Evolutionary conservation across 2,888 invertebrate genomes (phyloP).

Genomic region (Fragum fragum): DNA sequence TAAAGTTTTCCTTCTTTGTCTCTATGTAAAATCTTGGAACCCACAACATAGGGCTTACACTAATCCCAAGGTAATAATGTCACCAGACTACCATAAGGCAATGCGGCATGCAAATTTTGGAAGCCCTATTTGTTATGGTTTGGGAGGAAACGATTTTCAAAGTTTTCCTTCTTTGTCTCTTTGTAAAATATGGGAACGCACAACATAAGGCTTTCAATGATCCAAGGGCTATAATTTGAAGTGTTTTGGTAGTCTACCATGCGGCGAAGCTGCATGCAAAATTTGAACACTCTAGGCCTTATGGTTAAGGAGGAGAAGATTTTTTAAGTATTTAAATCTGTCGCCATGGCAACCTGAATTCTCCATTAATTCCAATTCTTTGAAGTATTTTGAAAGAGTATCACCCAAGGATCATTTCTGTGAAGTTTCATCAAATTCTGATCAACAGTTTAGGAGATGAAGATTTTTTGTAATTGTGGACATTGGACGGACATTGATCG

Average conservation of each 20-base stretch:
- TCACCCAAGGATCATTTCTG: no score
- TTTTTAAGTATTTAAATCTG: background rate
- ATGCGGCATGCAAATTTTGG: background rate
- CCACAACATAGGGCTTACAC: constrained; percentile 6
- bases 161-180: background rate
- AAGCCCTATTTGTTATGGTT: background rate
- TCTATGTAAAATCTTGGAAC: constrained; percentile 2
- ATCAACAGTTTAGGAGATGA: no score
- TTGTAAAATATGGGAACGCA: background rate
- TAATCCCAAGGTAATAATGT: constrained; percentile 8
- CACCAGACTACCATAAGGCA: background rate
- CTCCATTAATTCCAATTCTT: constrained; percentile 7
- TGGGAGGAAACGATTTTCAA: constrained; percentile 8
- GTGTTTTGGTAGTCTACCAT: background rate
- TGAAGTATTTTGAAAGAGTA: background rate
- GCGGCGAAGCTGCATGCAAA: background rate
- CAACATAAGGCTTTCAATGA: constrained; percentile 2
- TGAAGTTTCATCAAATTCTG: no score
- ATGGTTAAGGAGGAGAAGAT: constrained; percentile 9
- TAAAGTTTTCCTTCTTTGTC: no score
- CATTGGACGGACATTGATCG: no score
- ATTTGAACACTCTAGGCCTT: constrained; percentile 6
- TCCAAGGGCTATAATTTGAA: background rate
- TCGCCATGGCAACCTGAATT: constrained; percentile 11
- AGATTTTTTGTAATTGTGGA: no score